phyloP scores from a whole-genome alignment of 1,140 invertebrate species.

The Chironomus tepperi region DNA sequence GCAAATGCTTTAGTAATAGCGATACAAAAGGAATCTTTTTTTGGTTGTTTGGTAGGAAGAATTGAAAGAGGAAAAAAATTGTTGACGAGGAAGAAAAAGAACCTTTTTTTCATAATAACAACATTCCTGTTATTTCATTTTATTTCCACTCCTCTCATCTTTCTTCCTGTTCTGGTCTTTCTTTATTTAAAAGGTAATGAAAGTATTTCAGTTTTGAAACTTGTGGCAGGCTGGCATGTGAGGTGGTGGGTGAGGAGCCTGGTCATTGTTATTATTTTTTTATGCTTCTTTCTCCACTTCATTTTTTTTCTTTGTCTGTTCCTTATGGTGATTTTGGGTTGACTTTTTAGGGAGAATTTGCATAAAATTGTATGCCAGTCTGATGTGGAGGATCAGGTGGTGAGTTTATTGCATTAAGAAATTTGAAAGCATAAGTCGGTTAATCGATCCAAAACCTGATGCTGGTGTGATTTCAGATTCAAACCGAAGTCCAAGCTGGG shows the following conservation, averaged over 20 bases:
- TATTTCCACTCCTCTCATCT: slow-evolving; percentile 4
- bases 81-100: not conserved
- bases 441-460: no score
- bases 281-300: not conserved
- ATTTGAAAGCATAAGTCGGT: no score
- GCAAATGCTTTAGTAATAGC: not conserved
- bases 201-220: not conserved
- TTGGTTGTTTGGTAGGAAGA: not conserved
- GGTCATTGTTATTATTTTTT: slow-evolving; percentile 8
- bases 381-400: no score
- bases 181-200: not conserved
- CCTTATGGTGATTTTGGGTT: no score
- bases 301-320: not conserved
- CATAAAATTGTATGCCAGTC: no score
- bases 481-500: no score
- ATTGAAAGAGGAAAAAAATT: not conserved
- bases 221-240: not conserved
- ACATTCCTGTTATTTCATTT: slow-evolving; percentile 1
- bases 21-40: not conserved
- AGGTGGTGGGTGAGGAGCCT: not conserved
- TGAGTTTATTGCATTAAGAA: no score
- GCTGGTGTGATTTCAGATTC: no score
- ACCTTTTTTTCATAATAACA: slow-evolving; percentile 8
- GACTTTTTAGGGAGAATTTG: no score
- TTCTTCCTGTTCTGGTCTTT: not conserved